These are phyloP conservation scores for Hephaestus fuliginosus DNA, from an alignment of 2,797 vertebrate species.

Conservation along the genomic window DNA sequence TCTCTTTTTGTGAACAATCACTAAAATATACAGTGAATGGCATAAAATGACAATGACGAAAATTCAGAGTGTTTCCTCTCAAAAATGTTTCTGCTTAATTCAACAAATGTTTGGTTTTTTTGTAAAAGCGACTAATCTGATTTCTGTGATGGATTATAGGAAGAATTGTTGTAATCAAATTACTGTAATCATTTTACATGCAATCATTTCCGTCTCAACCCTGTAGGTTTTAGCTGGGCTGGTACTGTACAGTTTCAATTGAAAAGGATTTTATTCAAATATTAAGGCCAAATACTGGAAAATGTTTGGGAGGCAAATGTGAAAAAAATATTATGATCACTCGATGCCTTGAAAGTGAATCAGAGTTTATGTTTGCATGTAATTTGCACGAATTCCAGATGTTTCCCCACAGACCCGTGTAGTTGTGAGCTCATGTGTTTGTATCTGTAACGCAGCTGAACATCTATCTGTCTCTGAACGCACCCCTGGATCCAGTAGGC, in stretches of 20 bases:
- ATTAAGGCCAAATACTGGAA: slow-evolving; percentile 13
- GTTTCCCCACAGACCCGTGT: slow-evolving; percentile 23
- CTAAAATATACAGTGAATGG: background rate
- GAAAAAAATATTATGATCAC: background rate
- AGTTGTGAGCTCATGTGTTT: slow-evolving; percentile 36
- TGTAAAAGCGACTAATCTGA: slow-evolving; percentile 27
- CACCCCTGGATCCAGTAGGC: slow-evolving; percentile 76
- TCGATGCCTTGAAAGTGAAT: background rate
- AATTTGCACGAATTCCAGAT: slow-evolving; percentile 32
- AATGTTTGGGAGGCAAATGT: background rate
- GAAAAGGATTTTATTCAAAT: slow-evolving; percentile 18
- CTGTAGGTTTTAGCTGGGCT: background rate
- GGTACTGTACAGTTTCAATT: slow-evolving; percentile 2
- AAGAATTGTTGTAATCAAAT: slow-evolving; percentile 23
- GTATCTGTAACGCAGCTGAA: slow-evolving; percentile 62
- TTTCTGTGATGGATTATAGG: slow-evolving; percentile 52
- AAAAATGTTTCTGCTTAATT: slow-evolving; percentile 4
- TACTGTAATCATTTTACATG: slow-evolving; percentile 62
- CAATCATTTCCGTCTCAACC: slow-evolving; percentile 55
- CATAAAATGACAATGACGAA: background rate
- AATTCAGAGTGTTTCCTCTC: background rate
- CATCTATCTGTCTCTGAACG: slow-evolving; percentile 71
- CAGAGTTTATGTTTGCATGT: slow-evolving; percentile 66
- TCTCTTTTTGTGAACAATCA: background rate
- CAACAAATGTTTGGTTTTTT: slow-evolving; percentile 3